Evolutionary conservation across 2,113 vertebrate genomes (phyloP), one percentile per base, ranked within the genome.

Genomic region (Panthera leo): DNA sequence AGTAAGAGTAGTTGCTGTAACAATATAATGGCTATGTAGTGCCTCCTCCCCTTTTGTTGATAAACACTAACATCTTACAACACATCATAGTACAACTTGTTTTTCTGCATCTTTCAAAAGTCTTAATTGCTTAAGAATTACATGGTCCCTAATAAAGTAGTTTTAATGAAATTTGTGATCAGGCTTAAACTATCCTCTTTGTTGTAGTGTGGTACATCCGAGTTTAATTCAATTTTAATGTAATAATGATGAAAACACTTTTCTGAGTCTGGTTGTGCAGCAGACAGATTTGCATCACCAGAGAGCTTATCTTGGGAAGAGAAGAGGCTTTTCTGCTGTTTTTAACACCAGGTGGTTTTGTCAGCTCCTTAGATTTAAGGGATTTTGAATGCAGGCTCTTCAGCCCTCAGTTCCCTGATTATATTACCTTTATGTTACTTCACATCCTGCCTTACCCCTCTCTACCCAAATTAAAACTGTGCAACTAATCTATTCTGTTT

Each of bases 151-250:
- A 95, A 94, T 86, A 76, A 97, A 94, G 85, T 92, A 96, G 96
- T 98, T 98, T 94, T 97, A 97, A 95, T 98, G 97, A 98, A 98
- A 97, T 48, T 36, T 97, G 95, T 91, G 93, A 95, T 97, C 87
- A 78, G 94, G 87, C 91, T 98, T 96, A 91, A 98, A 93, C 48
- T 89, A 87, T 96, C 86, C 93, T 92, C 90, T 98, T 98, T 98
- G 98, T 98, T 98, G 95, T 97, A 97, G 96, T 90, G 75, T 91
- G 76, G 95, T 95, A 98, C 95, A 90, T 96, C 76, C 65, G 75
- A 97, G 93, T 98, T 95, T 91, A 97, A 95, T 98, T 95, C 98
- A 98, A 96, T 98, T 98, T 98, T 98, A 98, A 97, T 95, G 92
- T 91, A 97, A 79, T 97, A 94, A 96, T 95, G 97, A 97, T 97